A percentile compares a stretch with the other conserved stretches of the same genome.
These are phyloP conservation scores for Hyles euphorbiae DNA, from an alignment of 1,140 invertebrate species.

Conservation along the genomic window DNA sequence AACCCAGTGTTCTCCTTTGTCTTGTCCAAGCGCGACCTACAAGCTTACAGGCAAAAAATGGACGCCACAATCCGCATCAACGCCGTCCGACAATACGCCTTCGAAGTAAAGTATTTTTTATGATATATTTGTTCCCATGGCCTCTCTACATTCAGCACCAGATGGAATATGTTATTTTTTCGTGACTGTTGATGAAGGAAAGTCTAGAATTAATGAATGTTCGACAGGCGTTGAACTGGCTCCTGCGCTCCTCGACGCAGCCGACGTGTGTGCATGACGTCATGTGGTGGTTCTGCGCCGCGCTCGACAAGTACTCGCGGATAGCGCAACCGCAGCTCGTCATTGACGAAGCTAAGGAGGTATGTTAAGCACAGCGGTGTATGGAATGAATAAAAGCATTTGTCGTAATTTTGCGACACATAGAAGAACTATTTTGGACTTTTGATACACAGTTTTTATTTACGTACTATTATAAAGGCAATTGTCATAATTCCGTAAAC, in stretches of 20 bases:
- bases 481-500: too few species aligned
- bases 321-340: constrained; percentile 33
- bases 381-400: too few species aligned
- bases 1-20: constrained; percentile 62
- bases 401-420: too few species aligned
- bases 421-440: too few species aligned
- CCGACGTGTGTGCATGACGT: constrained; percentile 94
- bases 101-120: constrained; percentile 46
- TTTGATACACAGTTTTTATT: too few species aligned
- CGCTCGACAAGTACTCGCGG: constrained; percentile 54
- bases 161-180: too few species aligned
- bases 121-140: too few species aligned
- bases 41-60: constrained; percentile 52
- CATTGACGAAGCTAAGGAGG: constrained; percentile 56
- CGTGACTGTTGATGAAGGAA: too few species aligned
- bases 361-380: constrained; percentile 6
- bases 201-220: too few species aligned
- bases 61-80: constrained; percentile 60
- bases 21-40: constrained; percentile 47
- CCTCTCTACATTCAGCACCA: too few species aligned
- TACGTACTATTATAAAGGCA: too few species aligned
- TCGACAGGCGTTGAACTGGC: constrained; percentile 92
- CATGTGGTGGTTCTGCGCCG: constrained; percentile 91
- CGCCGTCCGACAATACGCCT: constrained; percentile 63
- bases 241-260: constrained; percentile 93